Percentiles rank a stretch among this genome's conserved stretches.
Conservation (phyloP, 1,140 invertebrate genomes). For the Meloidogyne hapla region DNA sequence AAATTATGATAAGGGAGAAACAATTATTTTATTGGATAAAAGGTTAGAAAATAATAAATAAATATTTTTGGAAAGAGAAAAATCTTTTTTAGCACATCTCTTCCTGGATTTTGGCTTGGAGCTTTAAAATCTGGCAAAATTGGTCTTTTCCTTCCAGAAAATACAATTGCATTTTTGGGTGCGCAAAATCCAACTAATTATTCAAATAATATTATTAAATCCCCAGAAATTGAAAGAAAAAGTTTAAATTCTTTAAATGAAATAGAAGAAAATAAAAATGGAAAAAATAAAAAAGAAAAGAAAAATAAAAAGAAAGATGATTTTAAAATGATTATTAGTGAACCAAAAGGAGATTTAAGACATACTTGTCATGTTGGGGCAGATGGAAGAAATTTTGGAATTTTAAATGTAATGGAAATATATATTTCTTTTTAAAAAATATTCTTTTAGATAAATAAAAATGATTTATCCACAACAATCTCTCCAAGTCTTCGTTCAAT, state of each 20-base stretch:
- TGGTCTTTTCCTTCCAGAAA: slow-evolving; percentile 83
- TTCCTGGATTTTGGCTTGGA: slow-evolving; percentile 75
- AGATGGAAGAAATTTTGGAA: slow-evolving; percentile 90
- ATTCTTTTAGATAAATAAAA: slow-evolving; percentile 39
- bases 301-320: slow-evolving; percentile 70
- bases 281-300: slow-evolving; percentile 50
- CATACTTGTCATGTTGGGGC: slow-evolving; percentile 94
- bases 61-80: neutral
- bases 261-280: slow-evolving; percentile 30
- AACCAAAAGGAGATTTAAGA: slow-evolving; percentile 90
- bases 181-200: slow-evolving; percentile 43
- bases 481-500: slow-evolving; percentile 14
- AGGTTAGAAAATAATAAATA: slow-evolving; percentile 67
- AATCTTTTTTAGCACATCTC: neutral
- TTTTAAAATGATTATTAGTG: slow-evolving; percentile 77
- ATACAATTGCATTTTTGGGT: slow-evolving; percentile 81
- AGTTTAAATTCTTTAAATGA: slow-evolving; percentile 18
- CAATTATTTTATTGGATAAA: slow-evolving; percentile 90
- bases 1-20: slow-evolving; percentile 80
- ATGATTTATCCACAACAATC: slow-evolving; percentile 24
- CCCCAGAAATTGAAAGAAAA: neutral
- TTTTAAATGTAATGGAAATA: slow-evolving; percentile 39
- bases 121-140: slow-evolving; percentile 78
- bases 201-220: neutral
- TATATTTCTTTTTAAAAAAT: neutral